Evolutionary conservation across 1,140 invertebrate species (phyloP).

Genomic region (Zaprionus vittiger): DNA sequence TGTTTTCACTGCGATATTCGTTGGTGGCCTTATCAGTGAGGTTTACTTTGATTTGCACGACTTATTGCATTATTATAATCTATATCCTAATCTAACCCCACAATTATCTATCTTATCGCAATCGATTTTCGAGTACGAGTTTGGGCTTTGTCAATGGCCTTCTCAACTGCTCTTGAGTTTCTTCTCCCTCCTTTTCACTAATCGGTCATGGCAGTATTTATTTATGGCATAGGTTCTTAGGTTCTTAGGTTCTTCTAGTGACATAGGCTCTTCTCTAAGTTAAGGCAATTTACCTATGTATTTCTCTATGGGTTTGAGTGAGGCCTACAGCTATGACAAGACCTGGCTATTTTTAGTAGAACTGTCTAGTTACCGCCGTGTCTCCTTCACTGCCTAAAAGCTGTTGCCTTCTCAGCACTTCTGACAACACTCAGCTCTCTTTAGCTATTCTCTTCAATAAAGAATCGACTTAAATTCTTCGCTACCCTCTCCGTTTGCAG

Average conservation of each 20-base stretch:
- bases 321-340: too few species aligned
- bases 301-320: not conserved
- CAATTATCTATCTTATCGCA: slow-evolving; percentile 4
- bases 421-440: too few species aligned
- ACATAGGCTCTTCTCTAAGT: not conserved
- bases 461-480: not conserved
- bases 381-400: too few species aligned
- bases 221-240: not conserved
- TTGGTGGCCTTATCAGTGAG: not conserved
- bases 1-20: not conserved
- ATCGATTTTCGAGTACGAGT: not conserved
- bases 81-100: not conserved
- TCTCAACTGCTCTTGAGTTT: not conserved
- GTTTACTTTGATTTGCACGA: not conserved
- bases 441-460: not conserved
- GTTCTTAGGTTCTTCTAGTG: too few species aligned
- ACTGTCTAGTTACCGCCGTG: too few species aligned
- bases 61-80: not conserved
- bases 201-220: not conserved
- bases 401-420: too few species aligned
- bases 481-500: too few species aligned
- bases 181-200: not conserved
- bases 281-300: not conserved
- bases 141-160: not conserved
- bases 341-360: too few species aligned